Evolutionary conservation across 2,797 vertebrate genomes (phyloP).

Genomic region (Pseudocheirus occidentalis): DNA sequence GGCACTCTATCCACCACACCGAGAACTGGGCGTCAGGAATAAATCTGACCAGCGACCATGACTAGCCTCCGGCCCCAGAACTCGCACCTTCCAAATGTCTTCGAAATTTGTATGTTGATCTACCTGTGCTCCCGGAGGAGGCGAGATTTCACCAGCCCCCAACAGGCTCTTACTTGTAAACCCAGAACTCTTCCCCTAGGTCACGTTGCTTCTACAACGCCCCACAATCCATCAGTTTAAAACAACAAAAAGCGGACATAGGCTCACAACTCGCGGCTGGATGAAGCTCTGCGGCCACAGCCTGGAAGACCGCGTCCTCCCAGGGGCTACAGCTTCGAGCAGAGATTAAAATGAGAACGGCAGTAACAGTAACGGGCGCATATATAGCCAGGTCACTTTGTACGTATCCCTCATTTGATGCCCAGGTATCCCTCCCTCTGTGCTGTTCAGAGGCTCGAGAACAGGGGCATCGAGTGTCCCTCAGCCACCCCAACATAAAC

Average conservation of each 20-base stretch:
- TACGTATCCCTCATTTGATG: not conserved
- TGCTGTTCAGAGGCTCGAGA: not conserved
- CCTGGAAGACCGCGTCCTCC: not conserved
- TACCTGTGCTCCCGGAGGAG: not conserved
- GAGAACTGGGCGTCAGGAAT: too few relatives aligned
- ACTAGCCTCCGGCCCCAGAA: not conserved
- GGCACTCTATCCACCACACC: not conserved
- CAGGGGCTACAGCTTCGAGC: not conserved
- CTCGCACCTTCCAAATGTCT: not conserved
- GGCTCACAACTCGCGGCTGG: accelerated
- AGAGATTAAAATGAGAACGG: not conserved
- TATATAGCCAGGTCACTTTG: not conserved
- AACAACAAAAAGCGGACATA: not conserved
- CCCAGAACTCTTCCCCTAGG: not conserved
- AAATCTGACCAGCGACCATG: not conserved
- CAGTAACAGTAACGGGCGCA: too few relatives aligned
- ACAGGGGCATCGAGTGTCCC: not conserved
- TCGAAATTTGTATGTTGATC: not conserved
- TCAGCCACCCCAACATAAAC: not conserved
- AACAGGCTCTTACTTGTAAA: not conserved
- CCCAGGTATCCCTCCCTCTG: not conserved
- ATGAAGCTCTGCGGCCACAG: not conserved
- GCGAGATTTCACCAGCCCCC: not conserved
- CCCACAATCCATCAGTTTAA: not conserved
- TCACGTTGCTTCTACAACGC: not conserved